Evolutionary conservation across 2,113 vertebrate species (phyloP), one percentile per base, ranked within the genome.

Genomic region (Psettodes erumei): DNA sequence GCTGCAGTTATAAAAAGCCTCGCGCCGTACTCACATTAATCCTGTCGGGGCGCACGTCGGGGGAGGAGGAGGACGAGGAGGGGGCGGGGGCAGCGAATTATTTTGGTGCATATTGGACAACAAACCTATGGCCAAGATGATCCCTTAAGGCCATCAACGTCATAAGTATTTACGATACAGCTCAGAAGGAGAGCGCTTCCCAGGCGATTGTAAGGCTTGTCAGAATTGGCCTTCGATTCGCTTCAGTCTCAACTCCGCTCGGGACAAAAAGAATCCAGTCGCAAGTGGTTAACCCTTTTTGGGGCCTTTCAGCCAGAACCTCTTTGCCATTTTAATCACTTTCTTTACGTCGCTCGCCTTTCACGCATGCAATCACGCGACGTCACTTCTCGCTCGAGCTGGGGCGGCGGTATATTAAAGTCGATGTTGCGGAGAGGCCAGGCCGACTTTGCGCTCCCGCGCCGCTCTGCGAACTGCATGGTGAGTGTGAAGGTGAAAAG

Each of bases 101-200:
- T 85, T 90, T 90, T 66, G 87, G 89, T 75, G 37, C 81, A 86
- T 75, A 86, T 89, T 86, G 92, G 90, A 90, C 75, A 85, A 88
- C 79, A 82, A 91, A 88, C 81, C 80, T 71, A 78, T 83, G 66
- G 84, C 89, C 89, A 90, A 84, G 83, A 86, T 86, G 83, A 90
- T 78, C 70, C 82, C 78, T 90, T 90, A 90, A 89, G 82, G 76
- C 75, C 67, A 64, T 84, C 83, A 85, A 86, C 87, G 85, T 93
- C 80, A 82, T 94, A 91, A 92, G 80, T 90, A 86, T 93, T 93
- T 92, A 94, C 90, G 84, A 88, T 80, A 82, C 48, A 64, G 74
- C 83, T 92, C 82, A 80, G 88, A 92, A 83, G 82, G 67, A 89
- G 92, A 87, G 85, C 13, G 69, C 80, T 87, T 89, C 71, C 61